Conservation (phyloP, 2,888 invertebrate genomes). For the Drosophila nigritarsus region DNA sequence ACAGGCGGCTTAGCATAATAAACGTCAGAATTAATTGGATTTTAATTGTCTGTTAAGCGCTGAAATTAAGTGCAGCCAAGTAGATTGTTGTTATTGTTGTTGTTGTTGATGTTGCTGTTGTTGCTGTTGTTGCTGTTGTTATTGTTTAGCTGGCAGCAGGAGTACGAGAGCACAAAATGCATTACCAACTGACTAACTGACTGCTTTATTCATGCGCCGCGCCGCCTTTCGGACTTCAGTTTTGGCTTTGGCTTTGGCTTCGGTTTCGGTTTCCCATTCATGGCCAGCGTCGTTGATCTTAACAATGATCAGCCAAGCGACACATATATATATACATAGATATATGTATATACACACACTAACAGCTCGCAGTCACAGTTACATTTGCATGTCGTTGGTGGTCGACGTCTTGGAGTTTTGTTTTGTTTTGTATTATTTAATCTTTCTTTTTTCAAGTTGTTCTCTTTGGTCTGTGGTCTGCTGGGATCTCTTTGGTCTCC, state of each 20-base stretch:
- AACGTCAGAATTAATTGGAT: slow-evolving; percentile 85
- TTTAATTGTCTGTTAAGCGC: slow-evolving; percentile 85
- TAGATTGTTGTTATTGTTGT: slow-evolving; percentile 58
- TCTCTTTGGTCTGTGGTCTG: slow-evolving; percentile 33
- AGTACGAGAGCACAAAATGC: slow-evolving; percentile 59
- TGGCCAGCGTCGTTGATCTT: slow-evolving; percentile 69
- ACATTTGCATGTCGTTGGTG: slow-evolving; percentile 78
- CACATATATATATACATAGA: slow-evolving; percentile 34
- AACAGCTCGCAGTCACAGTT: slow-evolving; percentile 21
- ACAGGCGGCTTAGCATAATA: slow-evolving; percentile 84
- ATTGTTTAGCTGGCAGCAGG: slow-evolving; percentile 45
- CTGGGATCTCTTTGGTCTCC: slow-evolving; percentile 15
- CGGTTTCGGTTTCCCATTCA: slow-evolving; percentile 61
- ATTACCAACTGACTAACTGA: slow-evolving; percentile 77
- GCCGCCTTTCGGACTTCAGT: slow-evolving; percentile 43
- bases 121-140: slow-evolving; percentile 28
- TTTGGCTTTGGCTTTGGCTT: slow-evolving; percentile 10
- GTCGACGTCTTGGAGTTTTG: slow-evolving; percentile 50
- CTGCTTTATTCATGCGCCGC: slow-evolving; percentile 75
- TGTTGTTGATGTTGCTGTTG: slow-evolving; percentile 18
- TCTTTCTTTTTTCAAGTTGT: slow-evolving; percentile 6
- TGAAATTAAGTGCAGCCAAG: slow-evolving; percentile 82
- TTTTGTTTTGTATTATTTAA: slow-evolving; percentile 9
- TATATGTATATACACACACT: slow-evolving; percentile 24
- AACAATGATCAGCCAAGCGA: slow-evolving; percentile 78